Evolutionary conservation across 2,113 vertebrate genomes (phyloP).

Genomic region (Neolamprologus ventralis): DNA sequence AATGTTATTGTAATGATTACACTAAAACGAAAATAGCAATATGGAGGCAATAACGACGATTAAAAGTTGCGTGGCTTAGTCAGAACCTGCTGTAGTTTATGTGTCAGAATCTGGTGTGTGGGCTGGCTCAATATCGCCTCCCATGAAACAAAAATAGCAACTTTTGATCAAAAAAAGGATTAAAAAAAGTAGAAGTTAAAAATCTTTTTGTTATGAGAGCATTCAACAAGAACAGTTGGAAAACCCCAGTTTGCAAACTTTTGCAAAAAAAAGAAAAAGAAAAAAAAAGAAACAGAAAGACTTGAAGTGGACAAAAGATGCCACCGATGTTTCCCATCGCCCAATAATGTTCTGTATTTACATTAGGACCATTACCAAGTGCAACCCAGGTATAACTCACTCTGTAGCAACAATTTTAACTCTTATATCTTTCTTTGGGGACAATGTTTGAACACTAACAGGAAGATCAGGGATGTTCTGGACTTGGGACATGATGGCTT

Average conservation of each 20-base stretch:
- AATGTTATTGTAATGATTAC: not conserved
- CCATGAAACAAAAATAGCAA: not conserved
- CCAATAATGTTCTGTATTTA: not conserved
- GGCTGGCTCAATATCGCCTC: not conserved
- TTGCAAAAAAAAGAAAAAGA: rapidly evolving
- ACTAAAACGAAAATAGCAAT: not conserved
- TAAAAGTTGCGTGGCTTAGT: not conserved
- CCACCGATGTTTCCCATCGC: not conserved
- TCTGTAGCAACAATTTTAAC: not conserved
- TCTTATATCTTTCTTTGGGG: not conserved
- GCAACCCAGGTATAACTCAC: not conserved
- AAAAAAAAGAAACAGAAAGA: not conserved
- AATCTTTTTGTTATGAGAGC: not conserved
- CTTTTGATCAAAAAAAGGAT: not conserved
- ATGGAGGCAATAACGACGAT: not conserved
- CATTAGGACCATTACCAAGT: not conserved
- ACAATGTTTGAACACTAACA: not conserved
- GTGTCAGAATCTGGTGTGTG: not conserved
- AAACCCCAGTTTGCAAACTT: not conserved
- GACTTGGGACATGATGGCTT: not conserved
- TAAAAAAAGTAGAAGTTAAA: not conserved
- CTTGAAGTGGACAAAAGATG: not conserved
- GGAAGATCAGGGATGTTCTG: not conserved
- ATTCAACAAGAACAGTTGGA: not conserved
- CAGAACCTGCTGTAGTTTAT: not conserved